These are phyloP conservation scores for Tenthredo distinguenda DNA, from an alignment of 2,888 invertebrate species.

Conservation along the genomic window DNA sequence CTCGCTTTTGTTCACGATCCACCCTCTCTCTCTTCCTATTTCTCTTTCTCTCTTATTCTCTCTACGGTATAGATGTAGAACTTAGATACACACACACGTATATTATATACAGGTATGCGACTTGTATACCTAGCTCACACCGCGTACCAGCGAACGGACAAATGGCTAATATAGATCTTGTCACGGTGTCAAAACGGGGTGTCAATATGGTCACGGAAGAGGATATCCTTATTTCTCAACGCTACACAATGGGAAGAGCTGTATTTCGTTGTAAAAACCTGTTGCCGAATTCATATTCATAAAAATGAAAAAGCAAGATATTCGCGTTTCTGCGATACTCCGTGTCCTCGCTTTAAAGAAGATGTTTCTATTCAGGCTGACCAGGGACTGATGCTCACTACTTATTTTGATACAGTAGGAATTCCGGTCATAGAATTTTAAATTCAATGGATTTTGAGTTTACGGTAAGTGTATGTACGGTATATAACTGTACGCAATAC, in stretches of 20 bases:
- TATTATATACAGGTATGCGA: not conserved
- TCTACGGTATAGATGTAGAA: slow-evolving; percentile 15
- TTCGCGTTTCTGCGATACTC: not conserved
- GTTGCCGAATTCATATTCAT: slow-evolving; percentile 24
- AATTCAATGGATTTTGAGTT: not conserved
- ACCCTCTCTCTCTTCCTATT: not conserved
- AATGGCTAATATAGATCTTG: slow-evolving; percentile 46
- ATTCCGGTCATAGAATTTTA: not conserved
- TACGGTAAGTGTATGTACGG: not conserved
- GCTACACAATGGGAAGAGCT: slow-evolving; percentile 4
- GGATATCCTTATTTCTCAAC: not conserved
- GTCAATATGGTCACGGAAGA: slow-evolving; percentile 3
- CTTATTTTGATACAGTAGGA: not conserved
- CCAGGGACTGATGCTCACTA: slow-evolving; percentile 22
- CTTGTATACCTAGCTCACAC: not conserved
- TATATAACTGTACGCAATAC: not conserved
- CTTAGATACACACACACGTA: not conserved
- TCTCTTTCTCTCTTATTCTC: slow-evolving; percentile 3
- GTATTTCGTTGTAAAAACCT: not conserved
- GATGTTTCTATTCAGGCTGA: not conserved
- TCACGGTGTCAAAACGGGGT: slow-evolving; percentile 6
- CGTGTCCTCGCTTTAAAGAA: not conserved
- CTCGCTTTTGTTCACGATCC: not conserved
- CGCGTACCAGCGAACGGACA: not conserved
- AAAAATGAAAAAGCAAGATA: not conserved